These are phyloP conservation scores for Platycheirus rosarum DNA, from an alignment of 2,888 invertebrate genomes.

Conservation along the genomic window DNA sequence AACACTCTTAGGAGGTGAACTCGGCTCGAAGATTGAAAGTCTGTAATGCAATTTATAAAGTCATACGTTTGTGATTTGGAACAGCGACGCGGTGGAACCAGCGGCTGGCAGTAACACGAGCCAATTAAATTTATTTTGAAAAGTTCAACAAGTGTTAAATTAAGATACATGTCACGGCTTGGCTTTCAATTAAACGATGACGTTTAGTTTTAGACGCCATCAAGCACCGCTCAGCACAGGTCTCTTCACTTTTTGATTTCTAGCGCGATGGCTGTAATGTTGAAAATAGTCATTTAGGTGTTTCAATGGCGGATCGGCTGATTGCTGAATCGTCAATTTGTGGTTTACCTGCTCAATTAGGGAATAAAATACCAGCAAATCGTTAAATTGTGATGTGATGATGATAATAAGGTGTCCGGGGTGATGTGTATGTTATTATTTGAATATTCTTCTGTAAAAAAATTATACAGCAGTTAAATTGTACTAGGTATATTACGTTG, in stretches of 20 bases:
- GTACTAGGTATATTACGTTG: too few relatives aligned
- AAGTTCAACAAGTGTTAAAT: slow-evolving; percentile 72
- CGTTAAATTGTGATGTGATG: slow-evolving; percentile 21
- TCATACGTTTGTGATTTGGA: neutral
- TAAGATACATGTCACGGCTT: slow-evolving; percentile 68
- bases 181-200: slow-evolving; percentile 60
- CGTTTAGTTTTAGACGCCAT: slow-evolving; percentile 60
- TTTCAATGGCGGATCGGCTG: slow-evolving; percentile 10
- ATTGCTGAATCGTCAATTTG: slow-evolving; percentile 15
- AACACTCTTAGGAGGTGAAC: slow-evolving; percentile 39
- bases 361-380: slow-evolving; percentile 12
- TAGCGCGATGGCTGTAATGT: slow-evolving; percentile 18
- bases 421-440: too few relatives aligned
- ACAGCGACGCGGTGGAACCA: neutral
- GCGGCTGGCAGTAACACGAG: slow-evolving; percentile 36
- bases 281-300: slow-evolving; percentile 28
- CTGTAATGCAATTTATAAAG: slow-evolving; percentile 38
- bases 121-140: slow-evolving; percentile 72
- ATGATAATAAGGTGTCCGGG: too few relatives aligned
- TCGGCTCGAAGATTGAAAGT: slow-evolving; percentile 25
- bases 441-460: too few relatives aligned
- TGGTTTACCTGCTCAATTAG: slow-evolving; percentile 25
- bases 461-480: too few relatives aligned
- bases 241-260: slow-evolving; percentile 21
- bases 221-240: slow-evolving; percentile 32